Evolutionary conservation across 2,797 vertebrate genomes (phyloP).

Genomic region (Enteromius afrohamiltoni): DNA sequence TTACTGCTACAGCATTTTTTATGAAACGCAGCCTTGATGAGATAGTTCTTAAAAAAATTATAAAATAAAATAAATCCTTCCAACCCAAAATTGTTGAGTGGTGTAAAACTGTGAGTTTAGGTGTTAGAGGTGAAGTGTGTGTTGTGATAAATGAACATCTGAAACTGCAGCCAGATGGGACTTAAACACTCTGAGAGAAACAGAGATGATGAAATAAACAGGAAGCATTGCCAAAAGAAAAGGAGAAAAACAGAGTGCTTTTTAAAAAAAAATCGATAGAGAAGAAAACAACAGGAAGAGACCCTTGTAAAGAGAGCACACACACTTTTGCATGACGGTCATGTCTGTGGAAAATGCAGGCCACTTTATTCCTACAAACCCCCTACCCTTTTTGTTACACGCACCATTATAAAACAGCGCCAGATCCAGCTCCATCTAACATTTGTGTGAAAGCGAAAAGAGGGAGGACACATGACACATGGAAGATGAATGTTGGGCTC

Average conservation of each 20-base stretch:
- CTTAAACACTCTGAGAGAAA: background rate
- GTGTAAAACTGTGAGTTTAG: background rate
- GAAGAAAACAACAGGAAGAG: constrained; percentile 31
- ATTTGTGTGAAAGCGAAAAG: constrained; percentile 55
- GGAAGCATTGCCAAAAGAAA: background rate
- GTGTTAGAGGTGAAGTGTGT: background rate
- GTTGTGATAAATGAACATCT: constrained; percentile 17
- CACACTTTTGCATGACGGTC: background rate
- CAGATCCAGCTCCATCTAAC: constrained; percentile 67
- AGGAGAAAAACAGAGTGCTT: constrained; percentile 22
- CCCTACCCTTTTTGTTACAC: constrained; percentile 34
- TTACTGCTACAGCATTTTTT: background rate
- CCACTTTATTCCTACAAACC: constrained; percentile 34
- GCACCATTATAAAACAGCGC: constrained; percentile 52
- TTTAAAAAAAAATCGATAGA: constrained; percentile 36
- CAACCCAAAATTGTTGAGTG: background rate
- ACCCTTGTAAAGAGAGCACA: background rate
- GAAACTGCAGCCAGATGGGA: constrained; percentile 1
- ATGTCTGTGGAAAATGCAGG: constrained; percentile 10
- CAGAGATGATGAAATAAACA: constrained; percentile 30
- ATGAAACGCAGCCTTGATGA: background rate
- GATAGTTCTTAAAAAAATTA: background rate
- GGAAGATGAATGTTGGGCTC: constrained; percentile 27
- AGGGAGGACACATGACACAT: constrained; percentile 54
- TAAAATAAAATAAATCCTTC: too few relatives aligned